Evolutionary conservation across 2,797 vertebrate species (phyloP).

Genomic region (Lateolabrax maculatus): DNA sequence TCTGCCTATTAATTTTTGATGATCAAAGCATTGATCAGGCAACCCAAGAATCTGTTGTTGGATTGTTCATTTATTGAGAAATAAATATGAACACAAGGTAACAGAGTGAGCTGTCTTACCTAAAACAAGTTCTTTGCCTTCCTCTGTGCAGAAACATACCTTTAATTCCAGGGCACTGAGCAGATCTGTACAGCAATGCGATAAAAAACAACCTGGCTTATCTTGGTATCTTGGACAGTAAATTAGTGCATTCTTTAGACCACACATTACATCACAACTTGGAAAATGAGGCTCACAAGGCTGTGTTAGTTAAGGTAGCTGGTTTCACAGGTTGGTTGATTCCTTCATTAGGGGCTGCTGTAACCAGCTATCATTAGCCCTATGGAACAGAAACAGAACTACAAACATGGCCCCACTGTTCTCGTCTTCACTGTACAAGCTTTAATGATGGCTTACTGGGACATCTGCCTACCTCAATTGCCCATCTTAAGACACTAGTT

Average conservation of each 20-base stretch:
- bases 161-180: too few relatives aligned
- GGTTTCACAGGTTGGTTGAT: not conserved
- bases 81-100: too few relatives aligned
- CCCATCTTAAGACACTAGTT: not conserved
- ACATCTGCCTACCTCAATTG: not conserved
- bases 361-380: too few relatives aligned
- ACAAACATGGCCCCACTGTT: too few relatives aligned
- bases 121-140: too few relatives aligned
- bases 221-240: too few relatives aligned
- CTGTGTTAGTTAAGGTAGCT: slow-evolving; percentile 1
- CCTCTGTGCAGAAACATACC: too few relatives aligned
- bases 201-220: too few relatives aligned
- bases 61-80: not conserved
- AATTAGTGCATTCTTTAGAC: too few relatives aligned
- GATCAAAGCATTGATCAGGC: not conserved
- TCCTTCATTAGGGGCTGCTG: not conserved
- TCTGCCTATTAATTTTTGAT: not conserved
- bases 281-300: not conserved
- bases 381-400: not conserved
- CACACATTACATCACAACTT: slow-evolving; percentile 5
- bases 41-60: not conserved
- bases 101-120: not conserved
- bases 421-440: not conserved
- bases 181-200: too few relatives aligned
- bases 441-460: too few relatives aligned